Conservation (phyloP, 1,140 invertebrate species). For the Cylas formicarius region DNA sequence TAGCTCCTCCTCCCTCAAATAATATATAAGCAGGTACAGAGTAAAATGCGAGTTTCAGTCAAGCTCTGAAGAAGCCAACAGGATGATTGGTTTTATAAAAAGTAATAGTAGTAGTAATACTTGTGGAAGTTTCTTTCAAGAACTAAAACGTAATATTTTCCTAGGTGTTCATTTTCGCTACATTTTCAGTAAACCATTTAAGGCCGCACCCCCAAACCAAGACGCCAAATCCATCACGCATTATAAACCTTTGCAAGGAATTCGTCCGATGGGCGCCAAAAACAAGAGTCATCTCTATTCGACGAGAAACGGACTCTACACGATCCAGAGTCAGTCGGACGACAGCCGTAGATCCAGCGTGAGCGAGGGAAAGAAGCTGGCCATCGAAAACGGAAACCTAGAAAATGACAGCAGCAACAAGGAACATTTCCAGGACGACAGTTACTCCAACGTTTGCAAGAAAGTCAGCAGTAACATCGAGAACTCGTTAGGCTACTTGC, state of each 20-base stretch:
- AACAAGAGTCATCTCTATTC: slow-evolving; percentile 34
- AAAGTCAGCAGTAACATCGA: slow-evolving; percentile 41
- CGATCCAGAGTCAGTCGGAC: slow-evolving; percentile 41
- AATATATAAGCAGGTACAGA: no score
- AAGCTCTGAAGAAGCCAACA: no score
- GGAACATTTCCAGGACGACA: no score
- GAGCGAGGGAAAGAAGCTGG: slow-evolving; percentile 17
- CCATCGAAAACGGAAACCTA: slow-evolving; percentile 4
- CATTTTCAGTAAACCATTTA: slow-evolving; percentile 9
- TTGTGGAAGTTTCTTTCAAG: background rate
- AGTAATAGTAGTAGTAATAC: slow-evolving; percentile 1
- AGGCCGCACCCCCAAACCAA: background rate
- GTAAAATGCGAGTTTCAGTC: no score
- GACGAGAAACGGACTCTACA: slow-evolving; percentile 39
- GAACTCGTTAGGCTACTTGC: slow-evolving; percentile 49
- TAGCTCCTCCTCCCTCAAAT: no score
- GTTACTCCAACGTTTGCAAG: slow-evolving; percentile 10
- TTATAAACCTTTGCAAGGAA: slow-evolving; percentile 13
- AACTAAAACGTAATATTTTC: slow-evolving; percentile 1
- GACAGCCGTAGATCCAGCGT: slow-evolving; percentile 31
- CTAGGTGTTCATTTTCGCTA: background rate
- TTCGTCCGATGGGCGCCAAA: slow-evolving; percentile 8
- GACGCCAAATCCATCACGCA: background rate
- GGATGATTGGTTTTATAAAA: no score
- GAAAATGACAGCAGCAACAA: slow-evolving; percentile 7